Evolutionary conservation across 2,113 vertebrate species (phyloP), one percentile per base, ranked within the genome.

Genomic region (Pristiophorus japonicus): DNA sequence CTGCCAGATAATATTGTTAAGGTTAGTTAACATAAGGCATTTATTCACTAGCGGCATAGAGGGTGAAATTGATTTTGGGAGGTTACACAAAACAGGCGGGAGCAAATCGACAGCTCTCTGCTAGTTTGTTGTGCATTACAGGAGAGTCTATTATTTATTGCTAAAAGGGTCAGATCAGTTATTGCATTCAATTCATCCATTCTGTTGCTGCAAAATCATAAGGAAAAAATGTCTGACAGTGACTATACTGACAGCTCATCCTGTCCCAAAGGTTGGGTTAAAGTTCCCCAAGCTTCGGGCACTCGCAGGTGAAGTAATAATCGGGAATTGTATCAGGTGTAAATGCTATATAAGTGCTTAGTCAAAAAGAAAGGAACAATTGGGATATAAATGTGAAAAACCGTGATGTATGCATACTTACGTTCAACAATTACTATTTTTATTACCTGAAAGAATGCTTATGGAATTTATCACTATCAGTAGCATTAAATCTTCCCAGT

Each of bases 401-500:
- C 16, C 38, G 20, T 81, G 38, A 7, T 81, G 18, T 18, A 81
- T 42, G 38, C 47, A 51, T 42, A 73, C 67, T 95, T 93, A 96
- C 24, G 73, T 97, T 98, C 97, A 97, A 95, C 97, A 95, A 0
- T 10, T 65, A 16, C 20, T 12, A 42, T 7, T 59, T 70, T 34
- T 0, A n/a, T 3, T 51, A 97, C 97, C 96, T 96, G 78, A 97
- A 96, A 18, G 47, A 96, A 88, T 95, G 93, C 20, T 95, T 51
- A 0, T 59, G 65, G 63, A 87, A 94, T 94, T 27, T n/a, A 90
- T 95, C 97, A 12, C 96, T 95, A 65, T 96, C 96, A 0, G 45
- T 0, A 0, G 98, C 97, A 0, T 38, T 95, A 22, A 97, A 97
- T 0, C 1, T 96, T 59, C 96, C 97, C 81, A 98, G 42, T 47